These are phyloP conservation scores for Lasius platythorax DNA, from an alignment of 2,888 invertebrate species.

Conservation along the genomic window DNA sequence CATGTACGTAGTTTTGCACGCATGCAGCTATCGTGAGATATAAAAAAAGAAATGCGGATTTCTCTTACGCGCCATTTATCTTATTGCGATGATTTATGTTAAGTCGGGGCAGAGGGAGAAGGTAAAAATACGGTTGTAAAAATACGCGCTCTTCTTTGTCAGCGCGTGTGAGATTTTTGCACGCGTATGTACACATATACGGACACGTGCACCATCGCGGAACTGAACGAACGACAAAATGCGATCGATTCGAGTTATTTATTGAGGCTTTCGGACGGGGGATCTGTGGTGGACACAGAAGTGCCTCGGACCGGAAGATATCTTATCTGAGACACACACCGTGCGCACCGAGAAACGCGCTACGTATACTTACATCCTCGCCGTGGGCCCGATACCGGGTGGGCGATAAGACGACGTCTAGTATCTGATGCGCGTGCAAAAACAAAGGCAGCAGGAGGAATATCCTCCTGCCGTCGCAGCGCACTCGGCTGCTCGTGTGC, in stretches of 20 bases:
- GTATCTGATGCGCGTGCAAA: constrained; percentile 84
- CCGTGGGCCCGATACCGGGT: constrained; percentile 82
- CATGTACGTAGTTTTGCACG: not conserved
- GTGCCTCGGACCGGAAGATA: constrained; percentile 81
- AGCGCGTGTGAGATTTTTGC: not conserved
- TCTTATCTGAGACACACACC: constrained; percentile 83
- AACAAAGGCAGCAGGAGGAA: constrained; percentile 77
- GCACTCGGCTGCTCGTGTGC: not conserved
- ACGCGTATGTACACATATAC: constrained; percentile 4
- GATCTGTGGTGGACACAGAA: constrained; percentile 80
- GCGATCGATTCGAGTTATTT: constrained; percentile 83
- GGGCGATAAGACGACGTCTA: constrained; percentile 80
- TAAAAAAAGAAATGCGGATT: not conserved
- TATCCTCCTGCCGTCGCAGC: constrained; percentile 19
- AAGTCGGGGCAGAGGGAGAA: not conserved
- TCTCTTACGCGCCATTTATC: constrained; percentile 20
- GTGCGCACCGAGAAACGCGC: constrained; percentile 71
- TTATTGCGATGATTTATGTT: constrained; percentile 34
- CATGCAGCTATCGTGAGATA: not conserved
- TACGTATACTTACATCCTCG: constrained; percentile 80
- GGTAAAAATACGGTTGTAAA: not conserved
- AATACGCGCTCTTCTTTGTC: constrained; percentile 7
- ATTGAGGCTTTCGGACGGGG: constrained; percentile 81
- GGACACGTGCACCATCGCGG: constrained; percentile 48
- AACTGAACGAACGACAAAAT: constrained; percentile 82